phyloP scores from a whole-genome alignment of 2,113 vertebrate genomes.

The Tauraco erythrolophus region DNA sequence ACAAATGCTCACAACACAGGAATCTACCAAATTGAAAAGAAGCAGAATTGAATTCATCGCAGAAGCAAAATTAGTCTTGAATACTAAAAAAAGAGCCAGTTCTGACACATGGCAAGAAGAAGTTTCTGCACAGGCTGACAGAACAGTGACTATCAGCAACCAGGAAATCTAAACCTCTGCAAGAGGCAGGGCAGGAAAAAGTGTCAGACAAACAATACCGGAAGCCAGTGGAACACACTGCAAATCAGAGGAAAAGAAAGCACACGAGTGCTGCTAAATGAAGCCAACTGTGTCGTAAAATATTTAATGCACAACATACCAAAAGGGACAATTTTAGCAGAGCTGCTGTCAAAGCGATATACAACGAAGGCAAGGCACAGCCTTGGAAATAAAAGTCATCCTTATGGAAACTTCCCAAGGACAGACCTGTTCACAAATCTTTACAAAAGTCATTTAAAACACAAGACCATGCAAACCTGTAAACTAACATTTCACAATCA shows the following conservation, averaged over 20 bases:
- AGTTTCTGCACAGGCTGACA: background rate
- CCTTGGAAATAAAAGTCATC: slow-evolving; percentile 13
- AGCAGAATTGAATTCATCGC: background rate
- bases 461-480: background rate
- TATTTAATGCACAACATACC: background rate
- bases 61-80: background rate
- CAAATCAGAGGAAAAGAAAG: slow-evolving; percentile 23
- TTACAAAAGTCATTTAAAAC: background rate
- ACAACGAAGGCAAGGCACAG: background rate
- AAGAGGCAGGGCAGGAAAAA: background rate
- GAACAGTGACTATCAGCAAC: background rate
- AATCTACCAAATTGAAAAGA: background rate
- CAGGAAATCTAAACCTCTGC: background rate
- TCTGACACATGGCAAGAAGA: background rate
- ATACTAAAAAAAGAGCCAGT: background rate
- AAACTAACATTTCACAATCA: background rate
- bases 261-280: background rate
- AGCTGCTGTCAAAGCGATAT: slow-evolving; percentile 7
- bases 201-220: background rate
- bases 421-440: background rate
- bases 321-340: slow-evolving; percentile 1
- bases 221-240: background rate
- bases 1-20: background rate
- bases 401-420: background rate
- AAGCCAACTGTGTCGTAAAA: slow-evolving; percentile 23